Evolutionary conservation across 2,888 invertebrate genomes (phyloP).

Genomic region (Labia minor): DNA sequence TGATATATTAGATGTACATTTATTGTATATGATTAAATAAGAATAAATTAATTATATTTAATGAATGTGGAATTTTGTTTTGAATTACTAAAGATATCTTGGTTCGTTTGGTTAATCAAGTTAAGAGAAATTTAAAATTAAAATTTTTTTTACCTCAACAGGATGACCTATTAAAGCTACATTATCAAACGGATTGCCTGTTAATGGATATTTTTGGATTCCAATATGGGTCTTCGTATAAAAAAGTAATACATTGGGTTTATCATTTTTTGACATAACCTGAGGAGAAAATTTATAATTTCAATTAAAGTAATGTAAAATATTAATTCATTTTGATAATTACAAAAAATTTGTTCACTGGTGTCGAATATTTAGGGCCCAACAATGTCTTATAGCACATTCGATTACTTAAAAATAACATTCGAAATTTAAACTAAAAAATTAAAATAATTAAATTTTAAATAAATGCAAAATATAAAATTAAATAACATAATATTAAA

Average conservation of each 20-base stretch:
- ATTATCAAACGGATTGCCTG: conserved; percentile 63
- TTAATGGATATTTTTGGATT: conserved; percentile 54
- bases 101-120: too few species aligned
- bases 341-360: conserved; percentile 35
- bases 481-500: too few species aligned
- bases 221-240: conserved; percentile 52
- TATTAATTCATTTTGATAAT: neutral
- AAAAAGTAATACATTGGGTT: conserved; percentile 26
- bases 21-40: too few species aligned
- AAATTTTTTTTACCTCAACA: conserved; percentile 44
- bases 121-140: too few species aligned
- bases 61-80: neutral
- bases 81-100: too few species aligned
- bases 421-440: conserved; percentile 55
- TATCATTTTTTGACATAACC: conserved; percentile 35
- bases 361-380: conserved; percentile 56
- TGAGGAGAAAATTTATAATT: conserved; percentile 27
- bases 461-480: too few species aligned
- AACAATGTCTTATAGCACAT: conserved; percentile 54
- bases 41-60: too few species aligned
- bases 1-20: too few species aligned
- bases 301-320: neutral
- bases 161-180: conserved; percentile 55
- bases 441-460: too few species aligned
- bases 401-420: conserved; percentile 50